Evolutionary conservation across 2,888 invertebrate genomes (phyloP).

Genomic region (Ennomos erosarius): DNA sequence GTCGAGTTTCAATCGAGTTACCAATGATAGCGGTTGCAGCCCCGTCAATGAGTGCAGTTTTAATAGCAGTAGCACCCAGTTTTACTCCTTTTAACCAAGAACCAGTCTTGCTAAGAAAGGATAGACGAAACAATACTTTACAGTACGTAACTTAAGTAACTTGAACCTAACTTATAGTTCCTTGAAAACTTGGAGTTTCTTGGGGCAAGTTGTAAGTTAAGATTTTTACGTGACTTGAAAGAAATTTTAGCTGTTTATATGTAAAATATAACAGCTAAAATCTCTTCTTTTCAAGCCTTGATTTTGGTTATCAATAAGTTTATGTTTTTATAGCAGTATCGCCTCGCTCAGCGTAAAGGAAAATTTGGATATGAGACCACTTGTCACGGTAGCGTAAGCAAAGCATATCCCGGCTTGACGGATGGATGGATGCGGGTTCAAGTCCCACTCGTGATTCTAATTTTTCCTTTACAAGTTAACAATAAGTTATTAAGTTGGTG

Average conservation of each 20-base stretch:
- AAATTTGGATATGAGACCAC: no score
- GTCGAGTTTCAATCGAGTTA: slow-evolving; percentile 3
- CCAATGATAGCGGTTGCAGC: slow-evolving; percentile 2
- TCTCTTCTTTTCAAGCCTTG: background rate
- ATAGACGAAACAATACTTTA: slow-evolving; percentile 22
- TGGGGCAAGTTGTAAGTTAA: background rate
- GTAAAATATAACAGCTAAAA: no score
- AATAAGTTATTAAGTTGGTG: no score
- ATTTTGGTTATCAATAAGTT: background rate
- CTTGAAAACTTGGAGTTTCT: slow-evolving; percentile 7
- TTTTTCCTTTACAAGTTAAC: no score
- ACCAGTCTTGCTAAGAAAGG: slow-evolving; percentile 25
- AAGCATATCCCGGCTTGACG: no score
- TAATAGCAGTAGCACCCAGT: slow-evolving; percentile 41
- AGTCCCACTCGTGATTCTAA: no score
- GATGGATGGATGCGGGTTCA: no score
- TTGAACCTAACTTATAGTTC: slow-evolving; percentile 13
- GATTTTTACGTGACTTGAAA: slow-evolving; percentile 12
- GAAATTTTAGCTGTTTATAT: slow-evolving; percentile 2
- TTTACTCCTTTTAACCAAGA: slow-evolving; percentile 42
- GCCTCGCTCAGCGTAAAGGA: no score
- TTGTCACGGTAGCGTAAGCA: no score
- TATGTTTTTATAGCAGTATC: no score
- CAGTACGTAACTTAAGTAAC: background rate
- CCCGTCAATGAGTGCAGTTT: slow-evolving; percentile 32